These are phyloP conservation scores for Digitonthophagus gazella DNA, from an alignment of 2,888 invertebrate species.

Conservation along the genomic window DNA sequence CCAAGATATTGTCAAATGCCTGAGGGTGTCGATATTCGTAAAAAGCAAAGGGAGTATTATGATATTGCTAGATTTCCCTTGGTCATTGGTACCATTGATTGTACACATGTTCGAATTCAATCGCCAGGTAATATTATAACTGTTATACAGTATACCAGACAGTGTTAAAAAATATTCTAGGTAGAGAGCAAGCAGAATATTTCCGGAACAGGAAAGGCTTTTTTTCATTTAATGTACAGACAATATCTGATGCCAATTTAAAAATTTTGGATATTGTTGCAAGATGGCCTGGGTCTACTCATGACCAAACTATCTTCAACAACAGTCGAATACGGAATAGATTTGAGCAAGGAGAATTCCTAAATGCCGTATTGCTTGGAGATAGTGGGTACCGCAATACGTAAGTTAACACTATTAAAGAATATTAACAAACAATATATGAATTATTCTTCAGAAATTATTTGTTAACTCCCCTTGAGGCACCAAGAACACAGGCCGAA, in stretches of 20 bases:
- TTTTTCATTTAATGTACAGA: conserved; percentile 37
- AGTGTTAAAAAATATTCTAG: too few relatives aligned
- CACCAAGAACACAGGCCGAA: conserved; percentile 15
- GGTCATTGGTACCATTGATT: conserved; percentile 25
- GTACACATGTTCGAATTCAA: conserved; percentile 28
- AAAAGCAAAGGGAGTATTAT: conserved; percentile 15
- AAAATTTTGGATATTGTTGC: conserved; percentile 36
- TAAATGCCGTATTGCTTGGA: conserved; percentile 26
- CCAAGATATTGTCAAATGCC: conserved; percentile 24
- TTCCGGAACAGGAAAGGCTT: conserved; percentile 36
- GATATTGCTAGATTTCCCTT: conserved; percentile 22
- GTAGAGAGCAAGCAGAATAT: conserved; percentile 35
- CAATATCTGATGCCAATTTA: conserved; percentile 22
- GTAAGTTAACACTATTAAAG: conserved; percentile 19
- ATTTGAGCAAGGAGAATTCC: conserved; percentile 27
- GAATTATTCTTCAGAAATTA: conserved; percentile 9
- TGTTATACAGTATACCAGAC: conserved; percentile 7
- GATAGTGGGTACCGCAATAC: conserved; percentile 12
- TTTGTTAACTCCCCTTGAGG: conserved; percentile 15
- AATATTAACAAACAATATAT: not conserved
- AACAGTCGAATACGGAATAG: conserved; percentile 25
- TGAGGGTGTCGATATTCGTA: conserved; percentile 13
- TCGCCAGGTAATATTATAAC: conserved; percentile 17
- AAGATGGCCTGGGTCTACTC: conserved; percentile 37
- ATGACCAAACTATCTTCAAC: conserved; percentile 37